A percentile compares a stretch with the other conserved stretches of the same genome.
Evolutionary conservation across 2,113 vertebrate species (phyloP).

Genomic region (Albula glossodonta): DNA sequence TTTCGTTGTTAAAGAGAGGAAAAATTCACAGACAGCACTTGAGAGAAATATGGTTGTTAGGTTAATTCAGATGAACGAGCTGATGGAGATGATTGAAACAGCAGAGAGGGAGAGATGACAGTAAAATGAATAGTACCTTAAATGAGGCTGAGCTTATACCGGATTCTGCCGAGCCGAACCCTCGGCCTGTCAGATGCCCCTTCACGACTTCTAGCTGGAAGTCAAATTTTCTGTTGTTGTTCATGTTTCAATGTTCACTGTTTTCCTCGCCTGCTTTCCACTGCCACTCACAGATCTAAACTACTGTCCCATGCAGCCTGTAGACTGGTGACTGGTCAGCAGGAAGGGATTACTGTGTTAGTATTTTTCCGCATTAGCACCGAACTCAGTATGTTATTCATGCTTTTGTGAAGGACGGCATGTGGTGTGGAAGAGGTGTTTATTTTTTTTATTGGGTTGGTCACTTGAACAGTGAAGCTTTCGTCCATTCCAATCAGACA

Average conservation of each 20-base stretch:
- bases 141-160: conserved; percentile 82
- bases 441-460: not conserved
- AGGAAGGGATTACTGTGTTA: not conserved
- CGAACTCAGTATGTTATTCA: not conserved
- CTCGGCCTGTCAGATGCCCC: conserved; percentile 59
- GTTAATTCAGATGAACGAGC: not conserved
- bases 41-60: not conserved
- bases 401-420: not conserved
- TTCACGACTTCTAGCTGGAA: conserved; percentile 70
- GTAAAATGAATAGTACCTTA: conserved; percentile 70
- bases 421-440: not conserved
- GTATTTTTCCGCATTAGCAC: not conserved
- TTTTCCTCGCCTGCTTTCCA: conserved; percentile 52
- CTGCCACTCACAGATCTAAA: conserved; percentile 30
- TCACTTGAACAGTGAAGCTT: not conserved
- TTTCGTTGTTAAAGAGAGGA: not conserved
- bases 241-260: conserved; percentile 40
- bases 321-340: not conserved
- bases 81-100: not conserved
- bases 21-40: not conserved
- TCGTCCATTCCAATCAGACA: not conserved
- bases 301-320: not conserved
- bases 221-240: conserved; percentile 59
- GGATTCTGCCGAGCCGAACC: conserved; percentile 79
- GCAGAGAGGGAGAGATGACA: conserved; percentile 35